Evolutionary conservation across 1,140 invertebrate species (phyloP), one percentile per base, ranked within the genome.

Genomic region (Physella acuta): DNA sequence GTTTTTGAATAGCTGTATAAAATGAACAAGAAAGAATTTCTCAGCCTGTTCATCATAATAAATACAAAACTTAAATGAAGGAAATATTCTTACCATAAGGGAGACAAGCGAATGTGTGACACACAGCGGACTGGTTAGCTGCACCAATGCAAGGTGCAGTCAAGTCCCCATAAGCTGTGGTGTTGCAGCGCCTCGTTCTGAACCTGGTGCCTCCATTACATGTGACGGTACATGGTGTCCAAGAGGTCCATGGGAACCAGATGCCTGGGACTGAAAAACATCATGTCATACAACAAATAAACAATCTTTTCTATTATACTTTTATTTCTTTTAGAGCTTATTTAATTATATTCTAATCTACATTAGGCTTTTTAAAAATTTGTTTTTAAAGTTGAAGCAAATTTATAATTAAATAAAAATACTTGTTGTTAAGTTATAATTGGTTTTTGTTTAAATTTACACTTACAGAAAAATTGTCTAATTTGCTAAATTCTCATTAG

Each of bases 181-280:
- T 73, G 71, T 82, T 71, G 71, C 81, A 83, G n/a, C 69, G 68
- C 36, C 79, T 73, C 11, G 63, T 88, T 5, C 94, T 88, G 55
- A 89, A 90, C 14, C 91, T 87, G 49, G 91, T 87, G 0, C 94
- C 95, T 80, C 94, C 92, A 0, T 94, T 94, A 82, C 95, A 98
- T 0, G 91, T 92, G 0, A 91, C 92, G 74, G 91, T 93, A 85
- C 95, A 98, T 4, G 90, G 87, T 4, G 92, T 90, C 94, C 94
- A 97, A 89, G 28, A 90, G 89, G 2, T 88, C 88, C 67, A 92
- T 26, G 71, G 60, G 16, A 73, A 64, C 81, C 81, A 83, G 26
- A 76, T 75, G 8, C 81, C 81, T 51, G 77, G 75, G 58, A 80
- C 78, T 80, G 37, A 16, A 67, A 69, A 44, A 14, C 24, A 55